phyloP scores from a whole-genome alignment of 2,888 invertebrate species.

The Watsonalla binaria region DNA sequence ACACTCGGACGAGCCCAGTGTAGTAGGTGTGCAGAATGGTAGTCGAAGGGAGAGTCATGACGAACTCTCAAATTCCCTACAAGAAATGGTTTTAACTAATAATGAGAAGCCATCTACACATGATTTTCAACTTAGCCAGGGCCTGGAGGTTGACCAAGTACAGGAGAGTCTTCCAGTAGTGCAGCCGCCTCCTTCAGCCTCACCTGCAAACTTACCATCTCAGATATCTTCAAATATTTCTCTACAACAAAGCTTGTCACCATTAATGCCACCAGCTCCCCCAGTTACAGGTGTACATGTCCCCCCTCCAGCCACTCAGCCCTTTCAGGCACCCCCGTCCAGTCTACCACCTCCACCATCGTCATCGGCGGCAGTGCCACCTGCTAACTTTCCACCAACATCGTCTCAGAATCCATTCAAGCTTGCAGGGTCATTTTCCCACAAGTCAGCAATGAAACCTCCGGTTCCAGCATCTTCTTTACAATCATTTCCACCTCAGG shows the following conservation, averaged over 20 bases:
- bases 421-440: conserved; percentile 66
- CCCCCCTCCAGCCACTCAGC: conserved; percentile 8
- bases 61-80: conserved; percentile 52
- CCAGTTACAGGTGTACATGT: conserved; percentile 9
- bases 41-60: conserved; percentile 46
- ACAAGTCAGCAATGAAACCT: conserved; percentile 54
- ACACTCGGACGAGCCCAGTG: conserved; percentile 41
- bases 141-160: conserved; percentile 13
- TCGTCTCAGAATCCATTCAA: conserved; percentile 65
- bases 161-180: conserved; percentile 14
- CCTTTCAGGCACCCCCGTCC: neutral
- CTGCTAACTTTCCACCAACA: conserved; percentile 37
- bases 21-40: conserved; percentile 30
- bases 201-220: conserved; percentile 29
- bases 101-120: conserved; percentile 40
- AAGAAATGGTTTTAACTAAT: conserved; percentile 57
- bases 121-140: conserved; percentile 14
- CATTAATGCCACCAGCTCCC: conserved; percentile 18
- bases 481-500: conserved; percentile 43
- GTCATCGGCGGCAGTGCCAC: conserved; percentile 26
- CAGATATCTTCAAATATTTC: conserved; percentile 15
- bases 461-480: conserved; percentile 29
- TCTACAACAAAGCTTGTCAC: conserved; percentile 6
- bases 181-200: conserved; percentile 25
- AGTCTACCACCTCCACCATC: conserved; percentile 6